Evolutionary conservation across 2,113 vertebrate species (phyloP).

Genomic region (Eidolon helvum): DNA sequence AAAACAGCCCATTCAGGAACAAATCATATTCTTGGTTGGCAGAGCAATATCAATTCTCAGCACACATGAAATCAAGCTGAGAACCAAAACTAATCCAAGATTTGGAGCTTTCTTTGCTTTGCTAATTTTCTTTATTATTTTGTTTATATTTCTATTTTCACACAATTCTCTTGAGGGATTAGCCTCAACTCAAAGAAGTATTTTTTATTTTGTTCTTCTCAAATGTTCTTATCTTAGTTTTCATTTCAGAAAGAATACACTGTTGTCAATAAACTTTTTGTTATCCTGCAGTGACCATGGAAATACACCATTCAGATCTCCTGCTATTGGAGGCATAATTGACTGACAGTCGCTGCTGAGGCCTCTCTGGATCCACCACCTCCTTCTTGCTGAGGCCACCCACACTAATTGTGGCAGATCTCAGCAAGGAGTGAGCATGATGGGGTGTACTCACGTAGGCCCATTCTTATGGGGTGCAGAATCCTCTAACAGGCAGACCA

Average conservation of each 20-base stretch:
- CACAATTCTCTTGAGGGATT: not conserved
- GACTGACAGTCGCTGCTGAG: not conserved
- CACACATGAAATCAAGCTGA: not conserved
- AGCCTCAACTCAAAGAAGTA: not conserved
- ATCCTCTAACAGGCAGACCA: not conserved
- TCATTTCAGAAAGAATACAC: not conserved
- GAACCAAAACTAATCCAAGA: constrained; percentile 1
- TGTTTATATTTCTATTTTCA: constrained; percentile 11
- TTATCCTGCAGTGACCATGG: not conserved
- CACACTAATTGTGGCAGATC: not conserved
- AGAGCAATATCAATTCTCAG: not conserved
- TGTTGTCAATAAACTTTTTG: not conserved
- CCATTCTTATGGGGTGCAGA: not conserved
- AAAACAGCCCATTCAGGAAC: not conserved
- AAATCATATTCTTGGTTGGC: not conserved
- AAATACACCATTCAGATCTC: not conserved
- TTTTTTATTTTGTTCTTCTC: not conserved
- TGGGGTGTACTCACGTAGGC: not conserved
- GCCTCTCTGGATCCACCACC: not conserved
- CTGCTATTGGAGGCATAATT: not conserved
- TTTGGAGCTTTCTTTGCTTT: not conserved
- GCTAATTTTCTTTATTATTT: not conserved
- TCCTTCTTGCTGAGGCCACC: not conserved
- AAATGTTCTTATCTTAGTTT: not conserved
- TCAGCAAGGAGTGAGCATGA: not conserved